Base-by-base conservation (phyloP, 2,113 vertebrate genomes). In the Cyphomyrus plagiostoma region DNA sequence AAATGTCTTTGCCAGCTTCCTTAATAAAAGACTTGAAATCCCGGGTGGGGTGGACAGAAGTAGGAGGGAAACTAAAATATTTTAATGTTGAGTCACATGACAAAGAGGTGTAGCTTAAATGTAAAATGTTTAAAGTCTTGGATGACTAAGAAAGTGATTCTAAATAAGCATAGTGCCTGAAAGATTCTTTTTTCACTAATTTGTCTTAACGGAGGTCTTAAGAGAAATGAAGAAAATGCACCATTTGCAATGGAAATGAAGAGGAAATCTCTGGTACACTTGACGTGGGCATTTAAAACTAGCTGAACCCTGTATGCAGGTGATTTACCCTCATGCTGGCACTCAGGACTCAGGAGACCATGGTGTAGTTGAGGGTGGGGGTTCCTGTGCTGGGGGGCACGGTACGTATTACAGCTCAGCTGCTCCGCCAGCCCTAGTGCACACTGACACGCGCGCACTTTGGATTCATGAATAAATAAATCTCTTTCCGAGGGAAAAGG, bases 401-500 rank as follows among this genome's bases (percentile, higher is more conserved):
- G 30, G 30, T 39, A 4, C 39, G 30, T 17, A 77, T 39, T 77
- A 77, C 70, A 30, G 30, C 70, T 39, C 30, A 17, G 70, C 70
- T n/a, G 30, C 30, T 5, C 13, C 0, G 35, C 74, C 17, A 2
- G 11, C 35, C 35, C 70, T 35, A 13, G 70, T 19, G 17, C 70
- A 39, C 70, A 77, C 11, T 77, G 70, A 77, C 70, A 77, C 30
- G 1, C 30, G 39, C 30, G 70, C 70, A 77, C 70, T 77, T 77
- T 77, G 70, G 70, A 77, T 77, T 77, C 70, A 77, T 77, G 70
- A 77, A 77, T 39, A 77, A 77, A 39, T 39, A 77, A 62, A 70
- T 26, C 62, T n/a, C 10, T 70, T 26, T 13, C 62, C 30, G 62
- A 70, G 62, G 62, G 26, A 70, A 70, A 70, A 70, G 62, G 62